A percentile compares a stretch with the other conserved stretches of the same genome.
phyloP scores from a whole-genome alignment of 2,888 invertebrate genomes.

The Aradus depressus region DNA sequence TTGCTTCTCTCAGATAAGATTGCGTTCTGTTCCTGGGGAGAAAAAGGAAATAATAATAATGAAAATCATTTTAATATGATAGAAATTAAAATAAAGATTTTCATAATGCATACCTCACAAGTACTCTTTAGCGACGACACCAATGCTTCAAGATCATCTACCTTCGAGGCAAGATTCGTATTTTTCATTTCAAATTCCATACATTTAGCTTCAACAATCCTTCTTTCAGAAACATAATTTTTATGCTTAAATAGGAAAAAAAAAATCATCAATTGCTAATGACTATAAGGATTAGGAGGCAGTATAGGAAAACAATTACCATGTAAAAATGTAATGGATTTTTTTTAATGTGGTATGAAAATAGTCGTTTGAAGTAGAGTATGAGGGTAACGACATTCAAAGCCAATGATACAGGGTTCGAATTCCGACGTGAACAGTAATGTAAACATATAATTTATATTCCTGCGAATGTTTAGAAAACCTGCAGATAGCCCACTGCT shows the following conservation, averaged over 20 bases:
- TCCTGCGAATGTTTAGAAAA: no score
- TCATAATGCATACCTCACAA: slow-evolving; percentile 10
- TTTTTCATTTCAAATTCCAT: slow-evolving; percentile 3
- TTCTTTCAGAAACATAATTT: not conserved
- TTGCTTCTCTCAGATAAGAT: slow-evolving; percentile 8
- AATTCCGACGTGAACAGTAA: no score
- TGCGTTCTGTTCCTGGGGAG: slow-evolving; percentile 6
- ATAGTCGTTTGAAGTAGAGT: no score
- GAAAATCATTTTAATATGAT: not conserved
- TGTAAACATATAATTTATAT: no score
- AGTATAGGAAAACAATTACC: no score
- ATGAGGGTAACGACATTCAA: no score
- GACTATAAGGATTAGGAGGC: no score
- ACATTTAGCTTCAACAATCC: not conserved
- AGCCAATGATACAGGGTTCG: no score
- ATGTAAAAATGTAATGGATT: no score
- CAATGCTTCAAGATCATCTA: slow-evolving; percentile 9
- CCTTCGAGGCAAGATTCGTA: not conserved
- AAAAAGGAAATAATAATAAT: not conserved
- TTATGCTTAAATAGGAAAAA: slow-evolving; percentile 2
- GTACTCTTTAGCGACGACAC: slow-evolving; percentile 2
- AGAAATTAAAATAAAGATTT: not conserved
- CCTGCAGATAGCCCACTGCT: no score
- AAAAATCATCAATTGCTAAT: no score
- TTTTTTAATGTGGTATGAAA: no score